phyloP scores from a whole-genome alignment of 2,113 vertebrate genomes.

The Saiga tatarica region DNA sequence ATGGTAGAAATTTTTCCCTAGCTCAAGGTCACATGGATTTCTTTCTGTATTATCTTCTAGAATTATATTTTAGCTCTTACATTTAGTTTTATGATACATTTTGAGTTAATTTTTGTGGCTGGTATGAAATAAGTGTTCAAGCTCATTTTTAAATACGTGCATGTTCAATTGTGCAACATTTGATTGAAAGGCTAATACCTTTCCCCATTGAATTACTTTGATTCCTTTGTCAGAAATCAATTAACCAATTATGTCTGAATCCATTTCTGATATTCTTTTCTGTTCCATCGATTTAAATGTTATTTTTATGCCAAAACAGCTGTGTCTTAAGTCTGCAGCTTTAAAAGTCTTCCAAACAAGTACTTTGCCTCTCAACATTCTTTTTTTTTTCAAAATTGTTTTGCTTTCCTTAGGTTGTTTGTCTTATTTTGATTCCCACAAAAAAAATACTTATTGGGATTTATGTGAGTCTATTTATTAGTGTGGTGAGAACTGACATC shows the following conservation, averaged over 20 bases:
- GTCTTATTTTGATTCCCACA: not conserved
- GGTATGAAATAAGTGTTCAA: not conserved
- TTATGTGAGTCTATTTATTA: not conserved
- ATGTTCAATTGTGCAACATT: not conserved
- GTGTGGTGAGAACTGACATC: not conserved
- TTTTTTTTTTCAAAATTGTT: not conserved
- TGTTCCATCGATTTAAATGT: not conserved
- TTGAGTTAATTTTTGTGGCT: conserved; percentile 3
- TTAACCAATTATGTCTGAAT: conserved; percentile 17
- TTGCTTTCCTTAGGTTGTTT: not conserved
- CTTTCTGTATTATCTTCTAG: not conserved
- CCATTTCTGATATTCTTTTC: not conserved
- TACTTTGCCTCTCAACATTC: not conserved
- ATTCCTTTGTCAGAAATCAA: conserved; percentile 16
- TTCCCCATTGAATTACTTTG: conserved; percentile 1
- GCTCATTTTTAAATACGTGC: not conserved
- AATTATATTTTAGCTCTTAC: not conserved
- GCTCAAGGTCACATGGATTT: not conserved
- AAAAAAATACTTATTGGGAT: not conserved
- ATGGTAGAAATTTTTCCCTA: not conserved
- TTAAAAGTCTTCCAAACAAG: not conserved
- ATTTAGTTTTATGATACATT: not conserved
- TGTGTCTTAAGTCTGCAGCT: not conserved
- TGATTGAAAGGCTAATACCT: not conserved
- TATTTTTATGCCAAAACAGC: not conserved